Percentiles rank a stretch among this genome's conserved stretches.
phyloP scores from a whole-genome alignment of 2,113 vertebrate species.

The Chlorodrepanis virens region DNA sequence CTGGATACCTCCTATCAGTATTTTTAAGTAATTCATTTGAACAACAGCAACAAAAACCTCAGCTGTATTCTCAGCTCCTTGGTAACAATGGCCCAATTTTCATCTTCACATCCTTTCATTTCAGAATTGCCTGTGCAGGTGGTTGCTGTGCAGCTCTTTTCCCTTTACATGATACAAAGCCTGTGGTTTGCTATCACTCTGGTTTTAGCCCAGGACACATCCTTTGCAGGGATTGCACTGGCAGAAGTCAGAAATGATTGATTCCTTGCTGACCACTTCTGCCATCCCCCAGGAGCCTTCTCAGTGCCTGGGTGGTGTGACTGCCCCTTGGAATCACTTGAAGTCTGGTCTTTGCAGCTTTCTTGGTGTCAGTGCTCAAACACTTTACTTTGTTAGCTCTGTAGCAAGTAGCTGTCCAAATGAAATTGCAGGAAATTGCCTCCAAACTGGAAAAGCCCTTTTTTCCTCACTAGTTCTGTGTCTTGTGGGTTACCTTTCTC shows the following conservation, averaged over 20 bases:
- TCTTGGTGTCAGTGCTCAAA: neutral
- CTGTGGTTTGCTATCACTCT: conserved; percentile 27
- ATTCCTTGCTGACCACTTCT: neutral
- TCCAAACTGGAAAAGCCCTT: neutral
- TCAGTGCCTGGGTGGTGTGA: neutral
- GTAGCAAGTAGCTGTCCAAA: neutral
- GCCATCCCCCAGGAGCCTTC: neutral
- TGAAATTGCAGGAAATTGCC: neutral
- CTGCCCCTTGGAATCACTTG: neutral
- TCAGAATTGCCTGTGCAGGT: conserved; percentile 73
- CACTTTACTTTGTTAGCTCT: neutral
- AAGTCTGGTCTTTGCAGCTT: neutral
- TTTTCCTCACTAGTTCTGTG: neutral
- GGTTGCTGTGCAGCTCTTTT: conserved; percentile 42
- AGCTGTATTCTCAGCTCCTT: conserved; percentile 70
- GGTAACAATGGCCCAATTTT: conserved; percentile 72
- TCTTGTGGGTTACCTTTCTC: neutral
- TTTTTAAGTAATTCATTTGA: conserved; percentile 51
- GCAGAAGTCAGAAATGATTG: neutral
- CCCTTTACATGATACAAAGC: neutral
- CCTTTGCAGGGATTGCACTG: neutral
- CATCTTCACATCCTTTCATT: conserved; percentile 62
- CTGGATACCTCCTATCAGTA: conserved; percentile 39
- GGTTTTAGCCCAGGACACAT: neutral
- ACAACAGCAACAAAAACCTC: conserved; percentile 29